phyloP scores from a whole-genome alignment of 2,797 vertebrate genomes.

The Staurois parvus region DNA sequence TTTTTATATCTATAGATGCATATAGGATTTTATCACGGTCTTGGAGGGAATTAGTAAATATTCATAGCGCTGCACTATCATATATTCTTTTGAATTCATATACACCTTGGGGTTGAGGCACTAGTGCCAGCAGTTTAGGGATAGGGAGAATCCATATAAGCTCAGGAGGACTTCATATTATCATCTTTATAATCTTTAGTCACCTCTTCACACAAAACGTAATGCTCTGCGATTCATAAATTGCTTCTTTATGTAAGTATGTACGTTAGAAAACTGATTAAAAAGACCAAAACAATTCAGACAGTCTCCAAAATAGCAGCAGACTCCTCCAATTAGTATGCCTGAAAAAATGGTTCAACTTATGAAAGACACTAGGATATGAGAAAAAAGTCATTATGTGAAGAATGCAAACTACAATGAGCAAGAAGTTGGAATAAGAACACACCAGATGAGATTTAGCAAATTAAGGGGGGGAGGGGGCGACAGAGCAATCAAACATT shows the following conservation, averaged over 20 bases:
- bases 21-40: too few species aligned
- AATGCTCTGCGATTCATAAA: constrained; percentile 5
- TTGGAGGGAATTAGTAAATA: too few species aligned
- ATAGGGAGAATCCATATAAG: too few species aligned
- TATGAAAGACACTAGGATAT: neutral
- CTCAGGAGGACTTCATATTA: too few species aligned
- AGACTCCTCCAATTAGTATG: constrained; percentile 9
- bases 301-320: neutral
- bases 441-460: neutral
- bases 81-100: too few species aligned
- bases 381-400: constrained; percentile 13
- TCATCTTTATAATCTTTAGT: neutral
- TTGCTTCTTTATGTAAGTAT: constrained; percentile 5
- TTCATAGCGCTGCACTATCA: too few species aligned
- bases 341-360: neutral
- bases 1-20: too few species aligned
- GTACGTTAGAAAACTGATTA: constrained; percentile 12
- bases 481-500: neutral
- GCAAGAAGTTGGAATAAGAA: neutral
- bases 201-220: neutral
- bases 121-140: too few species aligned
- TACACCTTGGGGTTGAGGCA: too few species aligned
- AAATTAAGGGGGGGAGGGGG: neutral
- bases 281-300: constrained; percentile 6
- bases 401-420: neutral